Base-by-base conservation (phyloP, 1,140 invertebrate species). In the Heterodera carotae region DNA sequence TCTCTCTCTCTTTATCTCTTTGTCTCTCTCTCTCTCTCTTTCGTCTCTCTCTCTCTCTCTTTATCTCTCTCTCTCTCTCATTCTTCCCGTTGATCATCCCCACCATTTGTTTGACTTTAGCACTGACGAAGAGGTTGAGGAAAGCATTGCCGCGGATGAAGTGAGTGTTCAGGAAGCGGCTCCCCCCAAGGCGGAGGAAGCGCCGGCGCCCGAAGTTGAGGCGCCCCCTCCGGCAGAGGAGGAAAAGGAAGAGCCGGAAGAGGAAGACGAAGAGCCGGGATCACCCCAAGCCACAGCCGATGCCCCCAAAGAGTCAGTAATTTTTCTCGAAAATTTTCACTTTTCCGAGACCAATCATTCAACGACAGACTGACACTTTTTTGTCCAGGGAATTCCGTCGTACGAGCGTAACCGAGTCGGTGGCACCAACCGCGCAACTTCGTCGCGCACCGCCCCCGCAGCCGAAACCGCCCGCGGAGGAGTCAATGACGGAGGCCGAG, bases 401-500 rank as follows among this genome's bases (percentile, higher is more conserved):
- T 25, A 39, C 71, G 22, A 74, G 71, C 22, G 71, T 60, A 1
- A 74, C 56, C 7, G 62, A 66, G 33, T 66, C 53, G 31, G 39
- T 18, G 53, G 64, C 59, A 56, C 36, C 25, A 31, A 27, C 70
- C 29, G 69, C 62, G 34, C 43, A 72, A 76, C 75, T 70, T 34
- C 64, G 73, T 18, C 68, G 43, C 25, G 60, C 60, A 62, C 73
- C 67, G 33, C 79, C 68, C n/a, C 81, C 81, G 25, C 77, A 77
- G 74, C 81, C 77, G 39, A 67, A 81, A 18, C 70, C 73, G 39
- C 70, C 81, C 15, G 81, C 82, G 48, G 62, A 62, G 27, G 80
- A 76, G 33, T 34, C 62, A 18, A 84, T 83, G 82, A 83, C 82
- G 48, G 82, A 83, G 70, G 82, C 82, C 18, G 82, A 83, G 64